Evolutionary conservation across 2,797 vertebrate species (phyloP).

Genomic region (Fistularia tabacaria): DNA sequence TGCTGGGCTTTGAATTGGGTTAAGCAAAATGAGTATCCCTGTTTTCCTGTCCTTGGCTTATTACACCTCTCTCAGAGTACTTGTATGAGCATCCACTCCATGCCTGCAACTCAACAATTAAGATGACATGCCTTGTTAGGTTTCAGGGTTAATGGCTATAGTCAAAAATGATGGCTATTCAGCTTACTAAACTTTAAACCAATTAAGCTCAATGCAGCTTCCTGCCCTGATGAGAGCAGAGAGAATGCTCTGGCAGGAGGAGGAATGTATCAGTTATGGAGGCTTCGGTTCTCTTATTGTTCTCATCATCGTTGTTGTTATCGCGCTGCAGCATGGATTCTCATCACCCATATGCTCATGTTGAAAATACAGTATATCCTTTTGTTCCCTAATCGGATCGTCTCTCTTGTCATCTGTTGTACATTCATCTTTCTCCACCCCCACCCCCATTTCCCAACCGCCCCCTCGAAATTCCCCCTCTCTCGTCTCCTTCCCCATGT

Average conservation of each 20-base stretch:
- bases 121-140: slow-evolving; percentile 14
- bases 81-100: not conserved
- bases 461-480: slow-evolving; percentile 33
- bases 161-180: slow-evolving; percentile 15
- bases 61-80: not conserved
- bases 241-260: slow-evolving; percentile 20
- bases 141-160: slow-evolving; percentile 18
- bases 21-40: not conserved
- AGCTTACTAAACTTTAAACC: slow-evolving; percentile 10
- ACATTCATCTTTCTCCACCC: slow-evolving; percentile 30
- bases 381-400: slow-evolving; percentile 47
- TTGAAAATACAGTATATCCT: slow-evolving; percentile 27
- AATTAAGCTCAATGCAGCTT: slow-evolving; percentile 21
- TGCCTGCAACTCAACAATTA: slow-evolving; percentile 4
- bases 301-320: slow-evolving; percentile 21
- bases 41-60: not conserved
- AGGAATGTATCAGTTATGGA: slow-evolving; percentile 26
- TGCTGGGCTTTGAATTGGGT: too few relatives aligned
- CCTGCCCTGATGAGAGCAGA: slow-evolving; percentile 16
- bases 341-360: slow-evolving; percentile 35
- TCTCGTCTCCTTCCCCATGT: slow-evolving; percentile 47
- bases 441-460: slow-evolving; percentile 21
- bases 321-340: slow-evolving; percentile 15
- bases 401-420: slow-evolving; percentile 41
- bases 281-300: slow-evolving; percentile 12